Percentiles rank a stretch among this genome's conserved stretches.
These are phyloP conservation scores for Genyomyrus donnyi DNA, from an alignment of 2,113 vertebrate genomes.

Conservation along the genomic window DNA sequence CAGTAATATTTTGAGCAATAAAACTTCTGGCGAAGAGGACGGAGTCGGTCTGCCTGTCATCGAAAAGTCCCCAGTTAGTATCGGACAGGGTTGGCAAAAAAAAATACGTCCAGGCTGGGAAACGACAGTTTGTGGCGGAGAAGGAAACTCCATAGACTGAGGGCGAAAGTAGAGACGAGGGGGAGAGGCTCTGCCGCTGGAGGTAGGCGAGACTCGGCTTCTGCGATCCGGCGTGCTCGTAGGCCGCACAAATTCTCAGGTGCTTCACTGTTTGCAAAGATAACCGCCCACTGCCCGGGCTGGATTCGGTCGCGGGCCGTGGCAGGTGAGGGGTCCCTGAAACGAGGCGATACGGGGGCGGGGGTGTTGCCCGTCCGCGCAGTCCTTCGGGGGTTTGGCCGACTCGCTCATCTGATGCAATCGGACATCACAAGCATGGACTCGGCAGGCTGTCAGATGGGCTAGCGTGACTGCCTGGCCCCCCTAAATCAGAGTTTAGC, in stretches of 20 bases:
- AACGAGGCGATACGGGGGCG: not conserved
- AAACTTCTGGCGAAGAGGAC: slow-evolving; percentile 13
- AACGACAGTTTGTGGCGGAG: slow-evolving; percentile 45
- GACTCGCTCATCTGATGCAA: slow-evolving; percentile 20
- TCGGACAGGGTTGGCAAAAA: slow-evolving; percentile 19
- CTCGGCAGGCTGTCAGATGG: not conserved
- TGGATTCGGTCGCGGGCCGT: not conserved
- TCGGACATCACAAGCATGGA: not conserved
- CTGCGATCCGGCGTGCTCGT: not conserved
- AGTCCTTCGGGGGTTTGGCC: not conserved
- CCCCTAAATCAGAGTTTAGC: not conserved
- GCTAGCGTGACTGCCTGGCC: not conserved
- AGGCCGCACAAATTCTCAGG: slow-evolving; percentile 13
- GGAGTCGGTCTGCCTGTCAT: slow-evolving; percentile 6
- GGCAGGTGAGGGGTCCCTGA: not conserved
- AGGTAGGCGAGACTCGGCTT: slow-evolving; percentile 37
- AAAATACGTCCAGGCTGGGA: slow-evolving; percentile 43
- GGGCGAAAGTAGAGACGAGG: slow-evolving; percentile 29
- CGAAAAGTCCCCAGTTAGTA: not conserved
- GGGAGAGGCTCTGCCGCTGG: slow-evolving; percentile 37
- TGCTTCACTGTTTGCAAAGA: not conserved
- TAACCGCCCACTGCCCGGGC: not conserved
- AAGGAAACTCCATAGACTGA: slow-evolving; percentile 41
- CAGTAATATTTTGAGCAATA: not conserved
- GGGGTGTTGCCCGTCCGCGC: not conserved